A percentile compares a stretch with the other conserved stretches of the same genome.
These are phyloP conservation scores for Aptenodytes forsteri DNA, from an alignment of 2,113 vertebrate genomes.

Conservation along the genomic window DNA sequence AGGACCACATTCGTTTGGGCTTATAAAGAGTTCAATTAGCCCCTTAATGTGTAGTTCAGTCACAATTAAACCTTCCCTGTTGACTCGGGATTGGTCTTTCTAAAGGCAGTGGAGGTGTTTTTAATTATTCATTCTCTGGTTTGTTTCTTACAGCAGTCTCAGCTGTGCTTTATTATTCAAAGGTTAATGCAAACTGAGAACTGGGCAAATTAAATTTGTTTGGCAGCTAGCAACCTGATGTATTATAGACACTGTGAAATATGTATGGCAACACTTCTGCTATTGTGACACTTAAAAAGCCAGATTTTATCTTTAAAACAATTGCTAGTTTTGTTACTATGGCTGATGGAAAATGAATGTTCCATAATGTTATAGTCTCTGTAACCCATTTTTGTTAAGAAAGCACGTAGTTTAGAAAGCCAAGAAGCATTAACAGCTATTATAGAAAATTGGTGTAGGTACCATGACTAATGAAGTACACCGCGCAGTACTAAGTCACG, in stretches of 20 bases:
- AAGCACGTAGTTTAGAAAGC: not conserved
- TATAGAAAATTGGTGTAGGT: slow-evolving; percentile 60
- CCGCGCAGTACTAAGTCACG: not conserved
- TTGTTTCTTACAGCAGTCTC: slow-evolving; percentile 78
- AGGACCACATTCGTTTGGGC: slow-evolving; percentile 51
- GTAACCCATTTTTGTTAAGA: slow-evolving; percentile 52
- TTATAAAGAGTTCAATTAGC: slow-evolving; percentile 74
- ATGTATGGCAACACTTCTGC: slow-evolving; percentile 9
- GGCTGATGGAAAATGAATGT: not conserved
- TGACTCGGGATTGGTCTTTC: slow-evolving; percentile 66
- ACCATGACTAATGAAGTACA: slow-evolving; percentile 62
- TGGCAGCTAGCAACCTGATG: slow-evolving; percentile 40
- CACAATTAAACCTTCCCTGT: slow-evolving; percentile 70
- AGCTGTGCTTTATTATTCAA: slow-evolving; percentile 80
- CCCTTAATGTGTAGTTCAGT: slow-evolving; percentile 69
- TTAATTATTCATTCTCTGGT: slow-evolving; percentile 80
- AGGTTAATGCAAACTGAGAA: slow-evolving; percentile 79
- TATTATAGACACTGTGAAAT: slow-evolving; percentile 20
- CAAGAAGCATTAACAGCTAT: slow-evolving; percentile 40
- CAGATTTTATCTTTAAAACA: slow-evolving; percentile 51
- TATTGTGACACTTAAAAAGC: slow-evolving; percentile 18
- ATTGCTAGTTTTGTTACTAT: not conserved
- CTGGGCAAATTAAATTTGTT: slow-evolving; percentile 74
- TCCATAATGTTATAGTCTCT: slow-evolving; percentile 25
- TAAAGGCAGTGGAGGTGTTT: slow-evolving; percentile 72